Conservation (phyloP, 2,113 vertebrate species). For the Leptodactylus fuscus region DNA sequence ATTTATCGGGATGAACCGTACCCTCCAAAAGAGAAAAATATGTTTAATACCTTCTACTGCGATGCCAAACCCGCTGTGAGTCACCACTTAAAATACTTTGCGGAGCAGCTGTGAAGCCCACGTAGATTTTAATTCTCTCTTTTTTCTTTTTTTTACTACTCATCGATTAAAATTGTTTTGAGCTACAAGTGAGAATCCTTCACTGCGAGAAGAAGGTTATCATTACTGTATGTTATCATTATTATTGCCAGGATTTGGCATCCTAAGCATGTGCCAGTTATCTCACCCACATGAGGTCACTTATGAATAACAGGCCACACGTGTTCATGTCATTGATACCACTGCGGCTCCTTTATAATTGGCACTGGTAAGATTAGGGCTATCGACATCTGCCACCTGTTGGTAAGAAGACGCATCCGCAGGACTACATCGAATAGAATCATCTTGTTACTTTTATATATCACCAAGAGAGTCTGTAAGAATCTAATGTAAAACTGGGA, state of each 20-base stretch:
- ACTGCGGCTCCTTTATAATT: no score
- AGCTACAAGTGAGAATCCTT: neutral
- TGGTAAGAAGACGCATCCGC: no score
- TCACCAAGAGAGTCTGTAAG: no score
- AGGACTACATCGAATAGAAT: no score
- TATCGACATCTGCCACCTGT: no score
- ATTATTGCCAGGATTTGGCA: neutral
- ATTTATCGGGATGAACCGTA: neutral
- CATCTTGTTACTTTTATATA: no score
- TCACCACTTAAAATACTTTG: slow-evolving; percentile 28
- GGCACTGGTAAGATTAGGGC: no score
- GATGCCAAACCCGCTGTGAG: neutral
- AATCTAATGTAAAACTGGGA: no score
- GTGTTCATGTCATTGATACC: no score
- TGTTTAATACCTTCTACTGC: neutral
- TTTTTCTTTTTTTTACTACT: neutral
- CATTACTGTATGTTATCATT: neutral
- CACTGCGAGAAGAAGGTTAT: neutral
- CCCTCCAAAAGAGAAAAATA: neutral
- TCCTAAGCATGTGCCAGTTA: neutral
- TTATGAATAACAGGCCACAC: neutral
- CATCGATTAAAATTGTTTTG: neutral
- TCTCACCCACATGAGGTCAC: neutral
- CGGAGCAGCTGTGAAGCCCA: slow-evolving; percentile 41
- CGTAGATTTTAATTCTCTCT: neutral